These are phyloP conservation scores for Malurus alboscapulatus DNA, from an alignment of 2,113 vertebrate species.

Conservation along the genomic window DNA sequence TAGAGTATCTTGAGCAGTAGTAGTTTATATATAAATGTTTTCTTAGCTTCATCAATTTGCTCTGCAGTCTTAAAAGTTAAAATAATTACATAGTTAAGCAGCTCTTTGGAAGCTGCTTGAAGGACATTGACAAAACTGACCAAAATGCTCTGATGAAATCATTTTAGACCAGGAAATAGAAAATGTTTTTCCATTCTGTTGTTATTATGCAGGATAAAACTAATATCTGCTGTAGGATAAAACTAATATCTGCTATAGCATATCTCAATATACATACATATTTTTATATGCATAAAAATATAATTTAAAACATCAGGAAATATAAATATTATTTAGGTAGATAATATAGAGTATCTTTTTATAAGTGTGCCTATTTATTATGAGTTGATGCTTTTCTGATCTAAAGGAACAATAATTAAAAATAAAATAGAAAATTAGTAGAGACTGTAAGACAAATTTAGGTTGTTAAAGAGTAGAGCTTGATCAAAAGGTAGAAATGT, in stretches of 20 bases:
- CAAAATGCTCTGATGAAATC: neutral
- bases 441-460: neutral
- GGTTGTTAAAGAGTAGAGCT: neutral
- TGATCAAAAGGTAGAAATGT: neutral
- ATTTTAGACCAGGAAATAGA: neutral
- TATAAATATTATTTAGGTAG: neutral
- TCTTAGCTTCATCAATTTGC: neutral
- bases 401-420: neutral
- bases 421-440: neutral
- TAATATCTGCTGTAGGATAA: neutral
- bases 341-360: neutral
- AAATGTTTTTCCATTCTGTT: neutral
- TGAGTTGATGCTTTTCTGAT: neutral
- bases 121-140: neutral
- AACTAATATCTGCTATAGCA: neutral
- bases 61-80: neutral
- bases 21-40: neutral
- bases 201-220: neutral
- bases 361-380: neutral
- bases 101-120: slow-evolving; percentile 10
- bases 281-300: neutral
- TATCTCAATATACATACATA: neutral
- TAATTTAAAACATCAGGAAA: neutral
- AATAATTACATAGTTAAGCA: neutral
- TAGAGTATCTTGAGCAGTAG: neutral